phyloP scores from a whole-genome alignment of 2,888 invertebrate genomes.

The Julus scanicus region DNA sequence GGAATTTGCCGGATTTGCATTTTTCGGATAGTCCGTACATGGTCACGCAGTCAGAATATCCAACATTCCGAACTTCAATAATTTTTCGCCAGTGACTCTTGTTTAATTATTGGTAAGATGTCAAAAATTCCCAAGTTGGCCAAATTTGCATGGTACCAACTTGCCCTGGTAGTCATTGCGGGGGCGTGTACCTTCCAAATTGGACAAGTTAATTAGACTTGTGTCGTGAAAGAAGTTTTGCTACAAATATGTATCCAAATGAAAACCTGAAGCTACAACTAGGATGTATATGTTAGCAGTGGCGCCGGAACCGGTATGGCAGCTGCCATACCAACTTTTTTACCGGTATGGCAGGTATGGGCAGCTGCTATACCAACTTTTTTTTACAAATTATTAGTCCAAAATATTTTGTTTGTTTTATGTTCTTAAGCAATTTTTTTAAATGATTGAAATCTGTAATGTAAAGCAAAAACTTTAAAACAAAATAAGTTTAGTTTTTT shows the following conservation, averaged over 20 bases:
- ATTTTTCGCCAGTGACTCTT: background rate
- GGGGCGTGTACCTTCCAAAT: background rate
- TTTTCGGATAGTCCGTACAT: background rate
- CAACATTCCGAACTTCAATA: background rate
- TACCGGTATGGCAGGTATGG: too few relatives aligned
- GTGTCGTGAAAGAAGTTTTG: background rate
- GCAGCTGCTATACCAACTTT: too few relatives aligned
- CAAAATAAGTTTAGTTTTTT: too few relatives aligned
- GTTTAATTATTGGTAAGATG: background rate
- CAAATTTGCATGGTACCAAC: background rate
- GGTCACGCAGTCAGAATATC: background rate
- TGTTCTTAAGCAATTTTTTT: too few relatives aligned
- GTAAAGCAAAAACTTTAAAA: too few relatives aligned
- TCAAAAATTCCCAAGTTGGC: background rate
- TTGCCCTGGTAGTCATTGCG: background rate
- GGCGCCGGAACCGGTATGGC: too few relatives aligned
- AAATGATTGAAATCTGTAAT: too few relatives aligned
- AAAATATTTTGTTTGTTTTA: too few relatives aligned
- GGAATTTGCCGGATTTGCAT: conserved; percentile 15
- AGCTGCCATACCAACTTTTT: too few relatives aligned
- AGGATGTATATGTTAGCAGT: too few relatives aligned
- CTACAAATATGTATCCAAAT: background rate
- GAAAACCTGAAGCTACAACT: background rate
- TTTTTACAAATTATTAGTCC: too few relatives aligned
- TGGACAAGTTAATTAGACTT: background rate